phyloP scores from a whole-genome alignment of 2,888 invertebrate genomes.

The Dexiosoma caninum region DNA sequence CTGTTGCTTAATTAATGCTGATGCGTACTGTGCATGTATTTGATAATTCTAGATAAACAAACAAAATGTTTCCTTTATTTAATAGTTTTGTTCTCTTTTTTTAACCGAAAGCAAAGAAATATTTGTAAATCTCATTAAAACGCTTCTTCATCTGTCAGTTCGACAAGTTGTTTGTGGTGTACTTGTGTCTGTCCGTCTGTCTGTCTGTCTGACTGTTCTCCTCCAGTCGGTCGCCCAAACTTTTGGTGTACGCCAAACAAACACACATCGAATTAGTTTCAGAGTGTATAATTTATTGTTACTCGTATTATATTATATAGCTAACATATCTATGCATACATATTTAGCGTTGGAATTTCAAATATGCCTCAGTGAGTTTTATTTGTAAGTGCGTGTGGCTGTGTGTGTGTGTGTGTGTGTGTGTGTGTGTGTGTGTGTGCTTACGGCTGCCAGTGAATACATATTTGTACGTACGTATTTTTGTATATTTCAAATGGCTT shows the following conservation, averaged over 20 bases:
- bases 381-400: neutral
- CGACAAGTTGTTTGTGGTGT: neutral
- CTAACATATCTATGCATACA: neutral
- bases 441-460: neutral
- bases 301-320: slow-evolving; percentile 6
- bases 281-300: slow-evolving; percentile 36
- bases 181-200: too few relatives aligned
- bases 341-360: neutral
- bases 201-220: neutral
- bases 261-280: neutral
- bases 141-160: neutral
- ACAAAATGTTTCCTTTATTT: too few relatives aligned
- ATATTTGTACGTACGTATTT: neutral
- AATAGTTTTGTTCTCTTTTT: too few relatives aligned
- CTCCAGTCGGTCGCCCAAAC: too few relatives aligned
- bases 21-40: neutral
- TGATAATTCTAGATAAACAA: neutral
- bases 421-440: neutral
- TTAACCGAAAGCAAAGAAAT: neutral
- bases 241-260: neutral
- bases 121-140: neutral
- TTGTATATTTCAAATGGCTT: neutral
- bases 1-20: neutral
- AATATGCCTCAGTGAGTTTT: slow-evolving; percentile 21
- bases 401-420: neutral